phyloP scores from a whole-genome alignment of 2,797 vertebrate species.

The Meda fulgida region DNA sequence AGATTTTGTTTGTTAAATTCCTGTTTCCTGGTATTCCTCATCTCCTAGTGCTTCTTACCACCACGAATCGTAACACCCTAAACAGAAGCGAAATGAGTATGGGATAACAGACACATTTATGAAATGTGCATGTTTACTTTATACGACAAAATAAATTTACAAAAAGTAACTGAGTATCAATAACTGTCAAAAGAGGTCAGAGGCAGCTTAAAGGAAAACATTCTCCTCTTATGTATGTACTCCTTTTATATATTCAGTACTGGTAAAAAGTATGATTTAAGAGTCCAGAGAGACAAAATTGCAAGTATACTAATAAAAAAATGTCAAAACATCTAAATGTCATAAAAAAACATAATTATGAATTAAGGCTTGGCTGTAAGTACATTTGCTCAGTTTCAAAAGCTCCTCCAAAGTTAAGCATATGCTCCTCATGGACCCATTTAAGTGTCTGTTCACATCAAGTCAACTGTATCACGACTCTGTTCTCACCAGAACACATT shows the following conservation, averaged over 20 bases:
- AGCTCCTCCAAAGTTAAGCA: conserved; percentile 19
- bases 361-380: not conserved
- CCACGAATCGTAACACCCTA: too few species aligned
- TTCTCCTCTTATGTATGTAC: not conserved
- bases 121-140: not conserved
- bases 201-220: not conserved
- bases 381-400: conserved; percentile 1
- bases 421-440: conserved; percentile 3
- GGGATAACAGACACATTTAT: not conserved
- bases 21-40: too few species aligned
- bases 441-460: conserved; percentile 43
- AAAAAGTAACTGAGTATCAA: not conserved
- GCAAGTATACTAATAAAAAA: not conserved
- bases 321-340: not conserved
- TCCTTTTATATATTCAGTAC: not conserved
- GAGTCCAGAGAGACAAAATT: not conserved
- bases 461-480: conserved; percentile 21
- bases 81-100: not conserved
- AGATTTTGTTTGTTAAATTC: too few species aligned
- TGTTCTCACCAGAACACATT: conserved; percentile 21
- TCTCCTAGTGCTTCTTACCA: too few species aligned
- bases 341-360: not conserved
- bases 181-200: not conserved
- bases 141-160: not conserved
- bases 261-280: not conserved